These are phyloP conservation scores for Poecilia wingei DNA, from an alignment of 2,797 vertebrate genomes.

Conservation along the genomic window DNA sequence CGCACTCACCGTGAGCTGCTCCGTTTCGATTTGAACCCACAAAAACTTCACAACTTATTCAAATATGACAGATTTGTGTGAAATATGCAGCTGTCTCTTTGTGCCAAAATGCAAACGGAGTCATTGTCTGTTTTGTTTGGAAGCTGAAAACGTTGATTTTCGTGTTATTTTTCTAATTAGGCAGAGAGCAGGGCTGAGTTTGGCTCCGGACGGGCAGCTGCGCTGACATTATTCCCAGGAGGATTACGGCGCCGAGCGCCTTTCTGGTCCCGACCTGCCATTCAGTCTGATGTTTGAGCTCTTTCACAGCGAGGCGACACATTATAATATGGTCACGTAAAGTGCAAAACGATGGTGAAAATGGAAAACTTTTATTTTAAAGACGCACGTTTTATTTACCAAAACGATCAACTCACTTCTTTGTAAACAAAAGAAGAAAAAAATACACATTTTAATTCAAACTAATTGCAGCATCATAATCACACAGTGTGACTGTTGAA, in stretches of 20 bases:
- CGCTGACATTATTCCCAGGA: not conserved
- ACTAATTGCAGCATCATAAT: not conserved
- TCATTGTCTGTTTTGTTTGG: not conserved
- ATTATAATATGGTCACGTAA: not conserved
- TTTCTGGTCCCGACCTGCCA: not conserved
- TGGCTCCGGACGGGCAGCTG: conserved; percentile 5
- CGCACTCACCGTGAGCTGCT: not conserved
- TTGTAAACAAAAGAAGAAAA: not conserved
- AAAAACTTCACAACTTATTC: not conserved
- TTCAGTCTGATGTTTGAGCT: not conserved
- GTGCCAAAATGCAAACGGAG: conserved; percentile 12
- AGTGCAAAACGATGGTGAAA: not conserved
- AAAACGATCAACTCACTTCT: not conserved
- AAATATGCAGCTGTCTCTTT: not conserved
- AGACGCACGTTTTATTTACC: not conserved
- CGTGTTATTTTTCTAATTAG: not conserved
- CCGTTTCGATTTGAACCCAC: not conserved
- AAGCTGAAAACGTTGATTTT: not conserved
- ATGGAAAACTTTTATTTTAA: not conserved
- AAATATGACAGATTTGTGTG: not conserved
- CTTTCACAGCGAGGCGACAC: not conserved
- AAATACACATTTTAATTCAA: not conserved
- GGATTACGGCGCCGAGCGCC: conserved; percentile 30
- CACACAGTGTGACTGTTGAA: not conserved
- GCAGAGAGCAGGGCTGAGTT: conserved; percentile 7